Percentiles rank a stretch among this genome's conserved stretches.
These are phyloP conservation scores for Neofelis nebulosa DNA, from an alignment of 2,113 vertebrate species.

Conservation along the genomic window DNA sequence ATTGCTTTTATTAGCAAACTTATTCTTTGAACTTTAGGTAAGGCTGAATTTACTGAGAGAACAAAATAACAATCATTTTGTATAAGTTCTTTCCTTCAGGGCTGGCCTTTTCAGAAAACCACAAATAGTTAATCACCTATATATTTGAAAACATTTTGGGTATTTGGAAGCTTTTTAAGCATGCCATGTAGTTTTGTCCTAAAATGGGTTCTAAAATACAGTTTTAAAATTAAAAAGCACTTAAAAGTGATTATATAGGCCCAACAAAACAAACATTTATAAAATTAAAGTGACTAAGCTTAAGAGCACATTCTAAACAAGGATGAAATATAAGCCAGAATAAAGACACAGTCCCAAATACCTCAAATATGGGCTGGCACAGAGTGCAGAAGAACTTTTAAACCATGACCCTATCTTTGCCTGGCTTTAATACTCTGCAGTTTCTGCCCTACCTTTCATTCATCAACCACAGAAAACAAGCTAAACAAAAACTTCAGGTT, in stretches of 20 bases:
- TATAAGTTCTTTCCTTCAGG: conserved; percentile 32
- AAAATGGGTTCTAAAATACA: conserved; percentile 32
- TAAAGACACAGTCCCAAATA: neutral
- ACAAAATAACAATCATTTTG: conserved; percentile 3
- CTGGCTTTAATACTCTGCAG: neutral
- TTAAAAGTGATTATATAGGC: neutral
- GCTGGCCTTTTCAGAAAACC: conserved; percentile 29
- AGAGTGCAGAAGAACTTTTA: neutral
- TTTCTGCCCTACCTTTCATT: conserved; percentile 23
- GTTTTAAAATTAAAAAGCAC: conserved; percentile 47
- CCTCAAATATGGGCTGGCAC: neutral
- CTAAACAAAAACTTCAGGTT: neutral
- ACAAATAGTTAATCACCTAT: neutral
- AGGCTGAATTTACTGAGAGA: conserved; percentile 46
- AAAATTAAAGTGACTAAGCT: conserved; percentile 11
- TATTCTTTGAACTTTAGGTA: conserved; percentile 76
- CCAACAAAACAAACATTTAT: neutral
- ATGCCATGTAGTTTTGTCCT: neutral
- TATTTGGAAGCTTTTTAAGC: neutral
- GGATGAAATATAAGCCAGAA: neutral
- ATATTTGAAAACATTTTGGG: conserved; percentile 37
- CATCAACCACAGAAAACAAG: conserved; percentile 7
- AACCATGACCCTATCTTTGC: neutral
- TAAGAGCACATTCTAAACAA: neutral
- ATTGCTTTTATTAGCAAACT: conserved; percentile 77